Evolutionary conservation across 2,888 invertebrate genomes (phyloP), one percentile per base, ranked within the genome.

Genomic region (Venustoraphidia nigricollis): DNA sequence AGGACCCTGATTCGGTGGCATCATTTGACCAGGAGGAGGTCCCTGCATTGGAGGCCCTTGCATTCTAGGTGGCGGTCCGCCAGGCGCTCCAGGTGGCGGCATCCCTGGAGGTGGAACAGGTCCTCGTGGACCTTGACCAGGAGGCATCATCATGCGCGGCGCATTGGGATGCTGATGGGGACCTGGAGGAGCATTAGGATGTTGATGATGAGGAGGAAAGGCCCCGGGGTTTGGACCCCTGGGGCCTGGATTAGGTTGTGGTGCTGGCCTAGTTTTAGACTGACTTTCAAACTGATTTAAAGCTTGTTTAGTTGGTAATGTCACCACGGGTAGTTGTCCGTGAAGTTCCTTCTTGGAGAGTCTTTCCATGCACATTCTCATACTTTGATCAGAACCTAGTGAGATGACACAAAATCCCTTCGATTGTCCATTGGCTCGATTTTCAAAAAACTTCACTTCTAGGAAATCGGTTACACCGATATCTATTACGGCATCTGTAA

Each of bases 371-470:
- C 94, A 85, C 61, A 83, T 71, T 49, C 93, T 76, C 67, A 92
- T 80, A 56, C 95, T 94, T 54, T 80, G 76, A 61, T 97, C 96
- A 0, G 95, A 94, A 11, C 90, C 93, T 55, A 98, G 74, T 2
- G 93, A 89, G 56, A 97, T 83, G 45, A 96, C 87, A 65, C 96
- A 97, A 71, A 96, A 98, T 35, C 98, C 94, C 73, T 97, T 97
- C 0, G 94, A 95, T 68, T 96, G 96, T 34, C 97, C 97, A 72
- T 97, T 97, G 36, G 94, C 88, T 60, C 97, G 81, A 72, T 98
- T 98, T 70, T 98, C 98, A 71, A 96, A 96, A 71, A 98, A 99
- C 70, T 97, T 97, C 37, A 98, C 94, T 66, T 99, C 98, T 60
- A 94, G 79, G 62, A 98, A 85, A 70, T 98, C 97, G 48, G 76